Conservation (phyloP, 2,113 vertebrate genomes). For the Galemys pyrenaicus region DNA sequence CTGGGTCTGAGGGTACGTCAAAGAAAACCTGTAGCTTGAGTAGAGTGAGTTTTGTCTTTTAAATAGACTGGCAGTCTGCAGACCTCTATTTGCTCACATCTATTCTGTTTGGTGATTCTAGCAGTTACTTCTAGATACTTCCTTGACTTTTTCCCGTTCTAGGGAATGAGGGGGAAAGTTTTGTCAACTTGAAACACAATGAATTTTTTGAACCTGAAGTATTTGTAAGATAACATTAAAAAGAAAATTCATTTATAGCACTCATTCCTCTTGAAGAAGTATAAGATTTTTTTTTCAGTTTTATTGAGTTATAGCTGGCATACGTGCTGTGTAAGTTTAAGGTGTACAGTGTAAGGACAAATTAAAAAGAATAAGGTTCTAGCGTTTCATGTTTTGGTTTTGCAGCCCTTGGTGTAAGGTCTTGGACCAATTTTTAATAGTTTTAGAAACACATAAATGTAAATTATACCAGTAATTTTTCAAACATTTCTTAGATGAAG, state of each 20-base stretch:
- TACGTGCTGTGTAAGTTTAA: too few relatives aligned
- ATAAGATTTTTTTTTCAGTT: neutral
- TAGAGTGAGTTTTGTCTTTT: neutral
- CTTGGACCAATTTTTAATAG: neutral
- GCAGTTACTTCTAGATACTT: neutral
- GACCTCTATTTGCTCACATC: neutral
- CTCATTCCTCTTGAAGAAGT: neutral
- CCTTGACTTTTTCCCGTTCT: neutral
- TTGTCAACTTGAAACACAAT: neutral
- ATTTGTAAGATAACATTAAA: neutral
- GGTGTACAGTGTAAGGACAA: neutral
- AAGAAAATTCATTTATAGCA: neutral
- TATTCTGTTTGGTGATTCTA: neutral
- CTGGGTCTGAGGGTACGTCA: neutral
- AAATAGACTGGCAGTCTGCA: neutral
- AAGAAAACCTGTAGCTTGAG: neutral
- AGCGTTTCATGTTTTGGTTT: neutral
- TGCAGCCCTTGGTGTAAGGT: neutral
- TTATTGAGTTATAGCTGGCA: too few relatives aligned
- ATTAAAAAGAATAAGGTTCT: neutral
- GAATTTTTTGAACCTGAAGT: neutral
- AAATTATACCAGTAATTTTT: neutral
- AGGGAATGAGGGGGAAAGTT: neutral
- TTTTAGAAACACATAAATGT: slow-evolving; percentile 2
- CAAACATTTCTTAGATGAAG: neutral